Conservation (phyloP, 2,113 vertebrate species). For the Campylomormyrus numenius region DNA sequence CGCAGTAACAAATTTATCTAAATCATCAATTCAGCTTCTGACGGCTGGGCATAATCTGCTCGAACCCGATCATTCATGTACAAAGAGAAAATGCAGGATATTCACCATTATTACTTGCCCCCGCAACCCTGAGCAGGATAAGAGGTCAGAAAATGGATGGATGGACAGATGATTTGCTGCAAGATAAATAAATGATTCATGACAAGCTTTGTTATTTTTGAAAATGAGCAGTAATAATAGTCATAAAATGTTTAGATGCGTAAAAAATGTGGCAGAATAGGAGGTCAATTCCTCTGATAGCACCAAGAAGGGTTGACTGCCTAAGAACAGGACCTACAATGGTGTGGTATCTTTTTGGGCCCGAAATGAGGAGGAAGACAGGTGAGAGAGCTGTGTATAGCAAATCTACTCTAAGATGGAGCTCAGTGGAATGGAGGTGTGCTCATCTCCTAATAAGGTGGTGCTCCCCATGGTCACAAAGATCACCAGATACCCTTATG, state of each 20-base stretch:
- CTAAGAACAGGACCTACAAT: not conserved
- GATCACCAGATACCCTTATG: not conserved
- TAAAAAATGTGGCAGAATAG: not conserved
- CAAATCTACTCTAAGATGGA: not conserved
- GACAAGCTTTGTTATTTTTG: not conserved
- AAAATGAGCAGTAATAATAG: not conserved
- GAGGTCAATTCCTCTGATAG: not conserved
- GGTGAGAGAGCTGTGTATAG: not conserved
- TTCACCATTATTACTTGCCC: not conserved
- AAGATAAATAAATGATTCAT: not conserved
- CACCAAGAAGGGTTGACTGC: not conserved
- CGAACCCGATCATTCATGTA: not conserved
- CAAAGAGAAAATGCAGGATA: not conserved
- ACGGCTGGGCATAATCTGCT: not conserved
- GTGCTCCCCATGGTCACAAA: not conserved
- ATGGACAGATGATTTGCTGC: not conserved
- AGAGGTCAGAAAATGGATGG: not conserved
- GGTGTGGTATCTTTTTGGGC: not conserved
- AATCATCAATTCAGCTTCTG: not conserved
- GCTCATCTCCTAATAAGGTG: too few species aligned
- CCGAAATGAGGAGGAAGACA: not conserved
- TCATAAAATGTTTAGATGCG: not conserved
- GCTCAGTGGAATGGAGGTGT: not conserved
- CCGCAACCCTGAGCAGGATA: not conserved
- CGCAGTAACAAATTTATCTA: not conserved